Conservation (phyloP, 2,888 invertebrate genomes). For the Euclidia mi region DNA sequence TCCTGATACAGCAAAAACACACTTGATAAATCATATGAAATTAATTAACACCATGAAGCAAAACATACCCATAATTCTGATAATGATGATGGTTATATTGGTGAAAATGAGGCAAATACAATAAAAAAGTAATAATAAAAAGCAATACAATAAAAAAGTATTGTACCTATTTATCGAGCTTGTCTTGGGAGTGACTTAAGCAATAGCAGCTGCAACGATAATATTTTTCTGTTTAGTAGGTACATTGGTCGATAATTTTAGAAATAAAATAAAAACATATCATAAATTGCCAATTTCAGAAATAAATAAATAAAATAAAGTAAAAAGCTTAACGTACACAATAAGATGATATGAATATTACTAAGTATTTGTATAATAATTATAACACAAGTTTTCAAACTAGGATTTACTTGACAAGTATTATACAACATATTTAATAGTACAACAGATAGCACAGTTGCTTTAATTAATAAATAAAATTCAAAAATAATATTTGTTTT, state of each 20-base stretch:
- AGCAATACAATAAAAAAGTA: conserved; percentile 79
- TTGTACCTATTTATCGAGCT: conserved; percentile 87
- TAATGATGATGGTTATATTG: conserved; percentile 35
- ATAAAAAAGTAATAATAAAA: conserved; percentile 65
- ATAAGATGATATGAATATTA: conserved; percentile 12
- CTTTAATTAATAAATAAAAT: too few relatives aligned
- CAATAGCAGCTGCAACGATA: conserved; percentile 89
- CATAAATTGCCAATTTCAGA: conserved; percentile 13
- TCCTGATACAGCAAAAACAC: conserved; percentile 31
- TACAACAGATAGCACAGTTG: too few relatives aligned
- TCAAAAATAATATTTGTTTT: too few relatives aligned
- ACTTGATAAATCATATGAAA: conserved; percentile 35
- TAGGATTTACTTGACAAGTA: too few relatives aligned
- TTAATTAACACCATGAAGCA: conserved; percentile 45
- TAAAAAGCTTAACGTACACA: background rate
- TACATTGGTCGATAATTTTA: conserved; percentile 51
- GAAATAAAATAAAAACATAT: conserved; percentile 12
- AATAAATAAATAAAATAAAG: conserved; percentile 27
- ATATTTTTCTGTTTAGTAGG: conserved; percentile 76
- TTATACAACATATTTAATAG: too few relatives aligned
- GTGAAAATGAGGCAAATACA: conserved; percentile 66
- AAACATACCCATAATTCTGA: conserved; percentile 43
- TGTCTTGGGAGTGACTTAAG: conserved; percentile 89
- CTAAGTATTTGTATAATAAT: conserved; percentile 7
- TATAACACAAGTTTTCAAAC: too few relatives aligned